Conservation (phyloP, 2,888 invertebrate genomes). For the Ctenicera cuprea region DNA sequence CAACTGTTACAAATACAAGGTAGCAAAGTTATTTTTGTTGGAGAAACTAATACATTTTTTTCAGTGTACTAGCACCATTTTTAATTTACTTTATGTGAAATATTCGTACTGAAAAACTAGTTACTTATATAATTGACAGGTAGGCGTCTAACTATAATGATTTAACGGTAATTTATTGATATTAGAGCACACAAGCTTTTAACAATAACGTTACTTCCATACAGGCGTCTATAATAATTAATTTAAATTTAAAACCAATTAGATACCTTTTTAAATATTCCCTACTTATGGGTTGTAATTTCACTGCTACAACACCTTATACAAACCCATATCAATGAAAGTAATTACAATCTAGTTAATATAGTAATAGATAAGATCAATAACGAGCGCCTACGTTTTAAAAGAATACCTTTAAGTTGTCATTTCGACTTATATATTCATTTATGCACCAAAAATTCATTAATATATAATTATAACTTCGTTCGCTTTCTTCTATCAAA, state of each 20-base stretch:
- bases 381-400: slow-evolving; percentile 17
- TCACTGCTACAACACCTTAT: slow-evolving; percentile 5
- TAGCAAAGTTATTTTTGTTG: no score
- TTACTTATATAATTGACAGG: not conserved
- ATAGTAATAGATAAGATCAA: slow-evolving; percentile 23
- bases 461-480: slow-evolving; percentile 16
- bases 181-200: no score
- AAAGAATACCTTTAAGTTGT: slow-evolving; percentile 9
- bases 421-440: slow-evolving; percentile 20
- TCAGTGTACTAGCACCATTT: not conserved
- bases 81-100: slow-evolving; percentile 8
- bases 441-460: slow-evolving; percentile 26
- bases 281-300: not conserved
- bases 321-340: slow-evolving; percentile 4
- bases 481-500: slow-evolving; percentile 16
- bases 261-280: slow-evolving; percentile 3
- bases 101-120: not conserved
- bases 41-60: no score
- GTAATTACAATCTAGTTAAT: slow-evolving; percentile 29
- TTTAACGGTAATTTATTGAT: no score
- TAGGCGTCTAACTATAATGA: not conserved
- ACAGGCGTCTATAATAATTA: no score
- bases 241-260: slow-evolving; percentile 12
- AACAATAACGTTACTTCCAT: not conserved
- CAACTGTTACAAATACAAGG: no score